Base-by-base conservation (phyloP, 2,888 invertebrate genomes). In the Drosophila histrio region DNA sequence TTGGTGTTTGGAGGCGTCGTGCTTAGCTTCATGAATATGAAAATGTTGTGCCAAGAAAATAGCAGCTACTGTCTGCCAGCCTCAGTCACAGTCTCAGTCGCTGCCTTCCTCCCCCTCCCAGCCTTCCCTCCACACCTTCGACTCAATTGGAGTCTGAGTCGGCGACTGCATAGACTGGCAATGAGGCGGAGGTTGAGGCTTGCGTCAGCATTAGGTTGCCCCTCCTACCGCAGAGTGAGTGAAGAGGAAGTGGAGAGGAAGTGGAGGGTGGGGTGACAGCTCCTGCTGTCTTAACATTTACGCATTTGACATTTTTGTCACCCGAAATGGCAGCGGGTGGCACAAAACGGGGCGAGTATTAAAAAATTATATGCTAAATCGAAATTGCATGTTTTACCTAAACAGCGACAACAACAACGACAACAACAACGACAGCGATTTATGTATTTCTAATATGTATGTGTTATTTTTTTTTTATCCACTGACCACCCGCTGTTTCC, bases 301-400 rank as follows among this genome's bases (percentile, higher is more conserved):
- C 80, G 67, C 89, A 74, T 76, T 89, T 84, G 84, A 86, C 89
- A 89, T 79, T 77, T 89, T 85, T 88, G 89, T 88, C 89, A 89
- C 84, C 89, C 88, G 66, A 70, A 82, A 73, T 62, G 77, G 30
- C 84, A 83, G 84, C 84, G 87, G 89, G 89, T 53, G 83, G 63
- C 59, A 70, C 47, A 24, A 58, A 44, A 9, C 36, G 4, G 11
- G 36, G 17, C 46, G 77, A 54, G 62, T 81, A 81, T 83, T 88
- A 82, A 88, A 84, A 84, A 87, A 88, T 89, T 86, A 89, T 87
- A 85, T 87, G 88, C 79, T 72, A 89, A 85, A 85, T 89, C 89
- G 84, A 89, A 89, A 89, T 87, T 88, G 89, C 89, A 85, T 85
- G 88, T 88, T 88, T 77, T 63, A 83, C 89, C 87, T 80, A 84